Base-by-base conservation (phyloP, 2,797 vertebrate genomes). In the Danionella dracula region DNA sequence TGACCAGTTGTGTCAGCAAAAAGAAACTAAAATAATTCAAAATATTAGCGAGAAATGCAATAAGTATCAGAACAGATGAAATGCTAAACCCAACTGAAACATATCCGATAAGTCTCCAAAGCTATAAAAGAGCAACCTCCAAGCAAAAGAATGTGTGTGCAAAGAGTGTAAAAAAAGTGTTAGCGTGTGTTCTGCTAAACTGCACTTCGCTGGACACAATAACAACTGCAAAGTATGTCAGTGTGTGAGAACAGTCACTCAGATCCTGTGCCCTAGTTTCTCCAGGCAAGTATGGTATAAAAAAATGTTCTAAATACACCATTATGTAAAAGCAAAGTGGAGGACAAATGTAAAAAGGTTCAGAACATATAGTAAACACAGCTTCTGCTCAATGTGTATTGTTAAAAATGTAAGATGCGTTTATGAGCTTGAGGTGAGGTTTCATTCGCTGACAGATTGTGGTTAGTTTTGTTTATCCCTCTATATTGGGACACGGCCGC, bases 211-310 rank as follows among this genome's bases (percentile, higher is more conserved):
- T 40, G 29, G 40, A 17, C 19, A 71, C 44, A 66, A 61, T 31
- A 70, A 66, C 62, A 72, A 65, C 57, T 61, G 50, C 56, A 63
- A 65, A 75, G 57, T 66, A 41, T 72, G 71, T 59, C 45, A 56
- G 58, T 51, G 48, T 78, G 68, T 68, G 70, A 77, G 40, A 50
- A 62, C 51, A 61, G 59, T 63, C 63, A 60, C 40, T 62, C 37
- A 48, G 42, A 51, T 44, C 31, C 34, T 29, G 5, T 49, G 59
- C 20, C 57, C 71, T 45, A 72, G 58, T 57, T 62, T 68, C 51
- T 48, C 29, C n/a, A 42, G 31, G 41, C 41, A 46, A 40, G 13
- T 29, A 45, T 20, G 40, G 34, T 31, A 44, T 11, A 23, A 44
- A 16, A n/a, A 29, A 60, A 17, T 61, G 15, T 23, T 20, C 42